phyloP scores from a whole-genome alignment of 2,888 invertebrate species.

The Punctoribates punctum region DNA sequence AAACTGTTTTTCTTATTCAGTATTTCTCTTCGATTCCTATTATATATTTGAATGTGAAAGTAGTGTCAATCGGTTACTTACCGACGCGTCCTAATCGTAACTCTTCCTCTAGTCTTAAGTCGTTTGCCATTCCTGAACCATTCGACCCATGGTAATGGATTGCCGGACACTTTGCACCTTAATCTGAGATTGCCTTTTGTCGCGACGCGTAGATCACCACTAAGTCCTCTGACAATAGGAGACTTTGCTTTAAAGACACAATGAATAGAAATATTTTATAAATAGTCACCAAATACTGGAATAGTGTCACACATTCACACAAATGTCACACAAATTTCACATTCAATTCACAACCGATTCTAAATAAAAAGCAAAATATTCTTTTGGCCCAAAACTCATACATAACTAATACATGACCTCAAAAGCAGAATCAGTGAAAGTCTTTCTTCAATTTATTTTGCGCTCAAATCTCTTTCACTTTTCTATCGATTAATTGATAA shows the following conservation, averaged over 20 bases:
- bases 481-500: slow-evolving; percentile 4
- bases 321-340: slow-evolving; percentile 20
- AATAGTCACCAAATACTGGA: slow-evolving; percentile 15
- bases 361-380: slow-evolving; percentile 13
- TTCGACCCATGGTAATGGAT: slow-evolving; percentile 47
- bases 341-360: background rate
- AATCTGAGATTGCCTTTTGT: slow-evolving; percentile 46
- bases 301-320: slow-evolving; percentile 2
- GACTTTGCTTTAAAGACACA: slow-evolving; percentile 45
- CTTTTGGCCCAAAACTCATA: background rate
- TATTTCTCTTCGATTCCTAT: background rate
- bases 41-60: background rate
- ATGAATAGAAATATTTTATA: slow-evolving; percentile 33
- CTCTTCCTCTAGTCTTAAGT: slow-evolving; percentile 46
- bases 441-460: background rate
- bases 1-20: no score
- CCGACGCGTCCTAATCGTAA: slow-evolving; percentile 48
- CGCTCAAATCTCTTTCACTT: background rate
- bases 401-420: background rate
- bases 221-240: slow-evolving; percentile 45
- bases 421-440: background rate
- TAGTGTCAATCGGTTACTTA: slow-evolving; percentile 40
- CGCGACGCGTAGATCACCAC: slow-evolving; percentile 44
- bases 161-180: slow-evolving; percentile 48
- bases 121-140: slow-evolving; percentile 50